Percentiles rank a stretch among this genome's conserved stretches.
Evolutionary conservation across 2,113 vertebrate genomes (phyloP).

Genomic region (Plecotus auritus): DNA sequence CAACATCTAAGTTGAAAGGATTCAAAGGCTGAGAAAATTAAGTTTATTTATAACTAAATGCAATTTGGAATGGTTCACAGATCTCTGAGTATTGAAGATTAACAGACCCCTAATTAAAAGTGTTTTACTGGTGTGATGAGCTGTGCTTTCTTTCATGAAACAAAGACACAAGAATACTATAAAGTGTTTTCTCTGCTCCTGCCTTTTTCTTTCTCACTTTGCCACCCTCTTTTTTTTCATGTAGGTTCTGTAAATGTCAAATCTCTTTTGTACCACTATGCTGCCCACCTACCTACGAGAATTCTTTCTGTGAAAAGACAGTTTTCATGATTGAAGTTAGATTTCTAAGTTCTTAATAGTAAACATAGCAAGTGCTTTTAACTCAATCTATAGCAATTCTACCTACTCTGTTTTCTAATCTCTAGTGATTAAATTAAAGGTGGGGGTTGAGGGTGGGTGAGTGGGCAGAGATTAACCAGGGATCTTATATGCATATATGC

Average conservation of each 20-base stretch:
- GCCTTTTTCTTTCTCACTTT: background rate
- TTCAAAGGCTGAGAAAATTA: background rate
- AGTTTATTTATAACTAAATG: background rate
- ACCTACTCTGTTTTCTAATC: background rate
- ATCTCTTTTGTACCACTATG: background rate
- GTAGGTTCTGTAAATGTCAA: background rate
- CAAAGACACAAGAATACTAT: background rate
- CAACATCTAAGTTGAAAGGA: background rate
- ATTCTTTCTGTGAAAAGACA: background rate
- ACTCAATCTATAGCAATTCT: background rate
- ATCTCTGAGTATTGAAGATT: constrained; percentile 5
- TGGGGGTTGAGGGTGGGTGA: no score
- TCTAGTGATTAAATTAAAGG: background rate
- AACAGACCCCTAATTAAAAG: background rate
- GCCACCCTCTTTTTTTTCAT: background rate
- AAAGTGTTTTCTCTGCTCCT: background rate
- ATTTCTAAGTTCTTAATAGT: background rate
- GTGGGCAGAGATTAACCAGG: no score
- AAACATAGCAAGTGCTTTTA: background rate
- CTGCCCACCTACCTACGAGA: background rate
- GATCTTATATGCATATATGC: no score
- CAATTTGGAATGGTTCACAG: constrained; percentile 1
- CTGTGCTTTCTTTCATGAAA: background rate
- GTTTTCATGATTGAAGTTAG: background rate
- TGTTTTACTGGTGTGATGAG: background rate